These are phyloP conservation scores for Prosopocoilus inquinatus DNA, from an alignment of 2,888 invertebrate species.

Conservation along the genomic window DNA sequence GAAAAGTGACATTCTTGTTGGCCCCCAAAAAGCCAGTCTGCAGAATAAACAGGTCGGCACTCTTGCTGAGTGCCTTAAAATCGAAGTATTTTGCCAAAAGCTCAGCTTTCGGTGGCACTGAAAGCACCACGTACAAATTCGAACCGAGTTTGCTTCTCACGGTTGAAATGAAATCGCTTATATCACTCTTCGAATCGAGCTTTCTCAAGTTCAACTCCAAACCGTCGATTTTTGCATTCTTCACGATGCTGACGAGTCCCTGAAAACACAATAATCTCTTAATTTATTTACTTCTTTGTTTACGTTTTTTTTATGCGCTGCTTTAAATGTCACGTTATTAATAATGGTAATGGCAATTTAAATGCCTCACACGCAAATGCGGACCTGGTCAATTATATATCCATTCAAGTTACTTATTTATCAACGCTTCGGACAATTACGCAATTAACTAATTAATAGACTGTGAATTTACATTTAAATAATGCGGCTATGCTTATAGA, in stretches of 20 bases:
- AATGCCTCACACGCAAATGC: no score
- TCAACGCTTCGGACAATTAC: no score
- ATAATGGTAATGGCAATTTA: no score
- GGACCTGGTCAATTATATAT: no score
- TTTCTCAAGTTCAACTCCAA: slow-evolving; percentile 45
- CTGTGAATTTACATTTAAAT: background rate
- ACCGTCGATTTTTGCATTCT: slow-evolving; percentile 44
- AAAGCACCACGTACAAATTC: slow-evolving; percentile 58
- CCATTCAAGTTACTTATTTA: no score
- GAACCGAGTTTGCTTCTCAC: slow-evolving; percentile 50
- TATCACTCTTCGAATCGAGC: slow-evolving; percentile 43
- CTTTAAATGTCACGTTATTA: no score
- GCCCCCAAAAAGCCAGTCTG: slow-evolving; percentile 66
- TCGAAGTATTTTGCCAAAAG: slow-evolving; percentile 70
- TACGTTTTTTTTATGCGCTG: no score
- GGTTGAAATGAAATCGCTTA: slow-evolving; percentile 56
- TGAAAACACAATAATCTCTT: slow-evolving; percentile 41
- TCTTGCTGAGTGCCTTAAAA: slow-evolving; percentile 63
- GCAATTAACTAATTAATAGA: no score
- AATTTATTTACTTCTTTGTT: no score
- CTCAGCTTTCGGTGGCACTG: slow-evolving; percentile 65
- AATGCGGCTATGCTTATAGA: background rate
- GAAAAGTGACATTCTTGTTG: slow-evolving; percentile 68
- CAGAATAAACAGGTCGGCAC: slow-evolving; percentile 65
- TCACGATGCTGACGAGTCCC: slow-evolving; percentile 49